Percentiles rank a stretch among this genome's conserved stretches.
These are phyloP conservation scores for Turritopsis dohrnii DNA, from an alignment of 30 jellyfish, hydroid and myxozoan species.

Conservation along the genomic window DNA sequence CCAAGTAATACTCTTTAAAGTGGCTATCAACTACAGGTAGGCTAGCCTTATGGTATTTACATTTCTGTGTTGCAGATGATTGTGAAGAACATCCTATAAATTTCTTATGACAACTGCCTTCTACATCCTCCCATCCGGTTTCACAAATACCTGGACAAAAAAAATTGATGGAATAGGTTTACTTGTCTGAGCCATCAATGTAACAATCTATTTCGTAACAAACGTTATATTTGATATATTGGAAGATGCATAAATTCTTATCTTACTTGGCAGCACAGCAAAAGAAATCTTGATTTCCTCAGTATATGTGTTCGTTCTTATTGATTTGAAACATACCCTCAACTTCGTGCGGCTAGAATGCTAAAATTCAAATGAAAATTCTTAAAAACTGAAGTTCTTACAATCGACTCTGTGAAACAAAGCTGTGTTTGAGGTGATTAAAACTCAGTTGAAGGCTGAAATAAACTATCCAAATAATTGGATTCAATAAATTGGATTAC, in stretches of 20 bases:
- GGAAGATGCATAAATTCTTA: neutral
- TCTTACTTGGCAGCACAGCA: conserved; percentile 4
- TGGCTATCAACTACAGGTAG: conserved; percentile 16
- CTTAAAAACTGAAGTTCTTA: neutral
- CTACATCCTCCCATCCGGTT: neutral
- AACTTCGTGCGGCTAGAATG: neutral
- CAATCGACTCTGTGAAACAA: no score
- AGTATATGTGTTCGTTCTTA: neutral
- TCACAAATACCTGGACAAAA: conserved; percentile 9
- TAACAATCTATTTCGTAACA: no score
- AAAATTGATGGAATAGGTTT: neutral
- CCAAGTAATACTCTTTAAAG: neutral
- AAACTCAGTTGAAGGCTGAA: neutral
- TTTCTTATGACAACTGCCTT: conserved; percentile 14
- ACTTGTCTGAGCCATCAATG: no score
- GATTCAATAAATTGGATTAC: no score
- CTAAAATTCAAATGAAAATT: no score
- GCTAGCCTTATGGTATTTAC: conserved; percentile 1
- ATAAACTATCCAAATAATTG: no score
- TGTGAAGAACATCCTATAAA: neutral
- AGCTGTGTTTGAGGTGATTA: no score
- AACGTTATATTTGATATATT: no score
- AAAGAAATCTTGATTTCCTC: conserved; percentile 3
- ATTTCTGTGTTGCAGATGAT: conserved; percentile 4
- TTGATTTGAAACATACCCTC: neutral